These are phyloP conservation scores for Smittia sp. DNA, from an alignment of 2,888 invertebrate species.

Conservation along the genomic window DNA sequence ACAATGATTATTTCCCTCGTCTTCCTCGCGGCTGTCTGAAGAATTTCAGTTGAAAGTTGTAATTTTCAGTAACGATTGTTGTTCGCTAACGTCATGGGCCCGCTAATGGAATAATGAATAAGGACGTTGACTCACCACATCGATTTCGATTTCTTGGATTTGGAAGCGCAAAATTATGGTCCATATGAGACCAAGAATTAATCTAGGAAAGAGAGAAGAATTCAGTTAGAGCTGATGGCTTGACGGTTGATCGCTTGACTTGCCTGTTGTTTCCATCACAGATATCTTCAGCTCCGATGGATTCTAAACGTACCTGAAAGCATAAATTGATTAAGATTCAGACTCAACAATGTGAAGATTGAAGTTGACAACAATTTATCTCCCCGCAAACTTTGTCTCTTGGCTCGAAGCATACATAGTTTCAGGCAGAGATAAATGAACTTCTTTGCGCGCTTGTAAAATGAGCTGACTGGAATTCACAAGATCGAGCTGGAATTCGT, in stretches of 20 bases:
- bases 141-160: conserved; percentile 97
- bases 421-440: no score
- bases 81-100: background rate
- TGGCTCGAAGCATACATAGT: no score
- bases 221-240: background rate
- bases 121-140: conserved; percentile 67
- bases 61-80: background rate
- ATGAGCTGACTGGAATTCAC: no score
- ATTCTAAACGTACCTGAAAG: conserved; percentile 86
- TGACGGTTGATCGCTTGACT: background rate
- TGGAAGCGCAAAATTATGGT: conserved; percentile 98
- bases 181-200: conserved; percentile 96
- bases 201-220: background rate
- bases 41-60: background rate
- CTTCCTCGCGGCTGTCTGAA: no score
- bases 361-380: no score
- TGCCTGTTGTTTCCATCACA: conserved; percentile 54
- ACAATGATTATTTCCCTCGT: no score
- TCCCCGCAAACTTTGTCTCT: no score
- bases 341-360: no score
- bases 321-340: no score
- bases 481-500: no score
- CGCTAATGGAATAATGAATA: background rate
- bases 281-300: conserved; percentile 98
- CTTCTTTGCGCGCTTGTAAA: no score